These are phyloP conservation scores for Natator depressus DNA, from an alignment of 2,113 vertebrate genomes.

Conservation along the genomic window DNA sequence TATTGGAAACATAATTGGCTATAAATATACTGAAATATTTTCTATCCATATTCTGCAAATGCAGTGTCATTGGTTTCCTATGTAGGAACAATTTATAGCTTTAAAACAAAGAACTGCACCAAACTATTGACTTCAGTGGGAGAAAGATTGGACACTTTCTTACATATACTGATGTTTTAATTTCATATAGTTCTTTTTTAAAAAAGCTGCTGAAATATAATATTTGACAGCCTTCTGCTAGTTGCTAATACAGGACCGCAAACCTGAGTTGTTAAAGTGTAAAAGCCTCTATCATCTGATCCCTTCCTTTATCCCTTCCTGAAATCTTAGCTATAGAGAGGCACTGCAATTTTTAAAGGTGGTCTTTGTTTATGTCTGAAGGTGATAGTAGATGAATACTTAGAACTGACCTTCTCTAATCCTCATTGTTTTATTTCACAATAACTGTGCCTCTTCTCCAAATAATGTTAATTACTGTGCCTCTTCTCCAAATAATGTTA, in stretches of 20 bases:
- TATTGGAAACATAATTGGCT: neutral
- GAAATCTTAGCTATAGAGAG: neutral
- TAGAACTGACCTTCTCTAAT: neutral
- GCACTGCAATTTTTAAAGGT: neutral
- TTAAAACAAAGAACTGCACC: rapidly evolving
- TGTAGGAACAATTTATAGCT: neutral
- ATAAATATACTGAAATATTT: neutral
- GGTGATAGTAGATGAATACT: neutral
- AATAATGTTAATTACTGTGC: neutral
- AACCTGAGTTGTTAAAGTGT: neutral
- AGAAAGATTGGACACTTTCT: neutral
- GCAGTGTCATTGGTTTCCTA: neutral
- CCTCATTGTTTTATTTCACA: rapidly evolving
- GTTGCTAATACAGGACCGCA: neutral
- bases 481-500: neutral
- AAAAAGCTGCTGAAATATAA: neutral
- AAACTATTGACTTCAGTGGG: neutral
- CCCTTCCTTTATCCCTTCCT: neutral
- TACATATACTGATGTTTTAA: neutral
- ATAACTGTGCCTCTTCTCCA: neutral
- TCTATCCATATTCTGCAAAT: neutral
- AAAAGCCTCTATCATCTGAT: neutral
- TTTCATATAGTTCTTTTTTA: neutral
- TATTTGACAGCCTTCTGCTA: rapidly evolving
- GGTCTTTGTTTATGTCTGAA: neutral